These are phyloP conservation scores for Tricholauxania praeusta DNA, from an alignment of 2,888 invertebrate genomes.

Conservation along the genomic window DNA sequence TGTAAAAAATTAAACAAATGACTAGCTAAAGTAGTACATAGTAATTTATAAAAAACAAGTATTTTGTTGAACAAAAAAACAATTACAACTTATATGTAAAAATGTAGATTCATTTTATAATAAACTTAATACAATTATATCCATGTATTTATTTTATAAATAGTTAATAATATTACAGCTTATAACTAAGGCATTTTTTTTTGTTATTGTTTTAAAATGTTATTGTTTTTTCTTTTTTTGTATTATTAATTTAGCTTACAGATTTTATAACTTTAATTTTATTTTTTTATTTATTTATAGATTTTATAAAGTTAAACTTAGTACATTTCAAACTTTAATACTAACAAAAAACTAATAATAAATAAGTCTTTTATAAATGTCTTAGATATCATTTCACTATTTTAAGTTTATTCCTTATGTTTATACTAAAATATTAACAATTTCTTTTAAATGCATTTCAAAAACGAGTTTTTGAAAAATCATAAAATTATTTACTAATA, in stretches of 20 bases:
- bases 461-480: neutral
- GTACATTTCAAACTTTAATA: too few relatives aligned
- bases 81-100: too few relatives aligned
- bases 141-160: slow-evolving; percentile 24
- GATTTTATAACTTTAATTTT: neutral
- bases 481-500: too few relatives aligned
- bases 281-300: too few relatives aligned
- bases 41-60: too few relatives aligned
- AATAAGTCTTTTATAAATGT: slow-evolving; percentile 20
- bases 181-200: slow-evolving; percentile 48
- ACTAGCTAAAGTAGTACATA: too few relatives aligned
- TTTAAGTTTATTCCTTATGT: neutral
- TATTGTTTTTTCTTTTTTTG: slow-evolving; percentile 14
- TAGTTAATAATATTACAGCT: slow-evolving; percentile 35
- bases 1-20: too few relatives aligned
- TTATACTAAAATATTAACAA: neutral
- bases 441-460: neutral
- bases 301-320: too few relatives aligned
- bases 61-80: slow-evolving; percentile 30
- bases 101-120: too few relatives aligned
- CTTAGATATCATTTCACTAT: slow-evolving; percentile 5
- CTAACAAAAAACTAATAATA: neutral
- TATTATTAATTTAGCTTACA: neutral
- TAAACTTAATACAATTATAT: slow-evolving; percentile 29
- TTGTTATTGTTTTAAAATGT: neutral